Evolutionary conservation across 1,140 invertebrate species (phyloP).

Genomic region (Trypoxylus dichotomus): DNA sequence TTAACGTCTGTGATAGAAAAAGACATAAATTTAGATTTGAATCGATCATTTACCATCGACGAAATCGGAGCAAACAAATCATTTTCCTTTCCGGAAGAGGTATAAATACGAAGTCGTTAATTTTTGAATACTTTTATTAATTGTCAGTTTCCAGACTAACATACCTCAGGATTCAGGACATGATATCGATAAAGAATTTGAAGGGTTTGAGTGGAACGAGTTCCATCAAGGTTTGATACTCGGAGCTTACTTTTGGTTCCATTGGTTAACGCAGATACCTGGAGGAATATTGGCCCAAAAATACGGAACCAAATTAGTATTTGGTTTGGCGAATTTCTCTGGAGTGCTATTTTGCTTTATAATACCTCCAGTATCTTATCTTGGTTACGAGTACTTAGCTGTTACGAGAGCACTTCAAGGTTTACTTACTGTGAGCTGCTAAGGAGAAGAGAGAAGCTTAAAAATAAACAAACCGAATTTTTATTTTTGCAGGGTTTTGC

Average conservation of each 20-base stretch:
- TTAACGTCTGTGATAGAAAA: background rate
- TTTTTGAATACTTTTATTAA: background rate
- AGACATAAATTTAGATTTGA: background rate
- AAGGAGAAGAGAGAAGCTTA: conserved; percentile 33
- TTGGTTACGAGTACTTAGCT: conserved; percentile 68
- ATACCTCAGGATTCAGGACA: background rate
- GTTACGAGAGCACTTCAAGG: conserved; percentile 71
- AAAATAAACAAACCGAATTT: background rate
- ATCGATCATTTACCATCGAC: background rate
- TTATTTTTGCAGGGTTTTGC: conserved; percentile 66
- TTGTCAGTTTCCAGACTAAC: background rate
- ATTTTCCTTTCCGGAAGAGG: background rate
- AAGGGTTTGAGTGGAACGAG: conserved; percentile 61
- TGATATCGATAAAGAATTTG: background rate
- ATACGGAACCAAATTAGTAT: conserved; percentile 72
- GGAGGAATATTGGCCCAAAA: conserved; percentile 71
- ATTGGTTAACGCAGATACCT: conserved; percentile 73
- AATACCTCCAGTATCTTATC: conserved; percentile 66
- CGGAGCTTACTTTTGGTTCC: conserved; percentile 75
- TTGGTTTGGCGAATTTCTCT: conserved; percentile 68
- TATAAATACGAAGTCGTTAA: background rate
- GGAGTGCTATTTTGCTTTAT: conserved; percentile 71
- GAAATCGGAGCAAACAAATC: background rate
- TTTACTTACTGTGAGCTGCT: conserved; percentile 64
- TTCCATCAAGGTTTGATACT: conserved; percentile 68